Evolutionary conservation across 2,888 invertebrate genomes (phyloP), one percentile per base, ranked within the genome.

Genomic region (Pristionchus entomophagus): DNA sequence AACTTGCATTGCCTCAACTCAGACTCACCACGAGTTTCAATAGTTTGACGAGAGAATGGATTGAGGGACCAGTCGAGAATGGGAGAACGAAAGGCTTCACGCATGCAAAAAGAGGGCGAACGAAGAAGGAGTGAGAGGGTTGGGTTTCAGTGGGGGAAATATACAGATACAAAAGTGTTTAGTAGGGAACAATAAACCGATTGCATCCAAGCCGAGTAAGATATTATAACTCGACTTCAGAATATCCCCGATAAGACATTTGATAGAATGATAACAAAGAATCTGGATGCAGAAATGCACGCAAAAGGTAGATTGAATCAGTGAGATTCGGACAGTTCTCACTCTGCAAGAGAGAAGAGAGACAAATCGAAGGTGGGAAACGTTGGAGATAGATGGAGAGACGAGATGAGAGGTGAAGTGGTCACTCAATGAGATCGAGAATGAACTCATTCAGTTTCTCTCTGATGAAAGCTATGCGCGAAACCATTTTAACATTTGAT

Each of bases 101-200:
- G 26, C 73, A 45, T 73, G 73, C 41, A 73, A 73, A 73, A 73
- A 73, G 73, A 17, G 14, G 41, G 12, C 38, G 73, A 73, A 73
- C 41, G 73, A 35, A 73, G 41, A n/a, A 19, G 41, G 22, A 73
- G 45, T 10, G 41, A n/a, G 19, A 45, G 73, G 45, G 26, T 73
- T 45, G 73, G 41, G 26, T 73, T 73, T 73, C 73, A 73, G n/a
- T 32, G 73, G 41, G 45, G 41, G 22, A 17, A 56, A 56, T 8
- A 22, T 22, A n/a, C n/a, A n/a, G n/a, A n/a, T n/a, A n/a, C n/a
- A n/a, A n/a, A n/a, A n/a, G n/a, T n/a, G n/a, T n/a, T n/a, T n/a
- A n/a, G n/a, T n/a, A n/a, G n/a, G n/a, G n/a, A n/a, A n/a, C n/a
- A n/a, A n/a, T n/a, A n/a, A n/a, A n/a, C n/a, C n/a, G n/a, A n/a